Percentiles rank a stretch among this genome's conserved stretches.
Conservation (phyloP, 2,797 vertebrate genomes). For the Acipenser transmontanus region DNA sequence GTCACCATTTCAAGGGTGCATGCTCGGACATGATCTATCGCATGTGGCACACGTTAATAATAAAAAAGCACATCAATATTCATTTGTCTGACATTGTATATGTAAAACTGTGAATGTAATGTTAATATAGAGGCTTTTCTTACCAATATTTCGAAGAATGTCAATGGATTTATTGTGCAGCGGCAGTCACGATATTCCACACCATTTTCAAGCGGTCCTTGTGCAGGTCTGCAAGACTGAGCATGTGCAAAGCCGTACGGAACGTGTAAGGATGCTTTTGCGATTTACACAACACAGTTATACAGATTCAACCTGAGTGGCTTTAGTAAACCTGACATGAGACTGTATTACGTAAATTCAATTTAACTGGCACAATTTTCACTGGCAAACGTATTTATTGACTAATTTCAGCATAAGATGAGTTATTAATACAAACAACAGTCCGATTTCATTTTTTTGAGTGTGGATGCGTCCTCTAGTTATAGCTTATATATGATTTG, state of each 20-base stretch:
- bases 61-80: background rate
- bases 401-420: background rate
- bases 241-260: too few species aligned
- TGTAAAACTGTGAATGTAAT: background rate
- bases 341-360: slow-evolving; percentile 1
- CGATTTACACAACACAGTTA: too few species aligned
- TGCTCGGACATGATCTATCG: background rate
- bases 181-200: background rate
- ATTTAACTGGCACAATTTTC: slow-evolving; percentile 1
- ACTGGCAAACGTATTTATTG: background rate
- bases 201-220: background rate
- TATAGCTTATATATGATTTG: too few species aligned
- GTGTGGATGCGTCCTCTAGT: too few species aligned
- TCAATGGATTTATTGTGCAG: background rate
- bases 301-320: too few species aligned
- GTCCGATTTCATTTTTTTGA: background rate
- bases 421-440: background rate
- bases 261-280: too few species aligned
- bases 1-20: background rate
- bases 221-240: too few species aligned
- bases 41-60: background rate
- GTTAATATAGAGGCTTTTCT: background rate
- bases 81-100: background rate
- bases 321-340: background rate
- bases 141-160: background rate